Evolutionary conservation across 1,140 invertebrate species (phyloP).

Genomic region (Phenacoccus solenopsis): DNA sequence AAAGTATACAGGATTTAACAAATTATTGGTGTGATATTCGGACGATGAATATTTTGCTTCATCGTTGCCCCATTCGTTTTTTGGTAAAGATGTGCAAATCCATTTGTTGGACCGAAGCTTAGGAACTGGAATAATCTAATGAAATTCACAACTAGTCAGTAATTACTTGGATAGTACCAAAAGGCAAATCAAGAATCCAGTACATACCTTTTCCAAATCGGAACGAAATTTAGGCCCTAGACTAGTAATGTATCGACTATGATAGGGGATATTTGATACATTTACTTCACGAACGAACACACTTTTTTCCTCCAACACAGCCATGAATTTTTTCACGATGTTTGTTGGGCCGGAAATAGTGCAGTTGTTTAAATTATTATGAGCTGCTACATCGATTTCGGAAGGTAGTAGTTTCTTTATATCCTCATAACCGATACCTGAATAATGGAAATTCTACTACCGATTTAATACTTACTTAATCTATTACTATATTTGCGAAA

Average conservation of each 20-base stretch:
- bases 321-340: conserved; percentile 53
- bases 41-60: conserved; percentile 42
- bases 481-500: conserved; percentile 19
- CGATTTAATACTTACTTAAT: no score
- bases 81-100: conserved; percentile 47
- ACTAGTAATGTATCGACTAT: conserved; percentile 41
- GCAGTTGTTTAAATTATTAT: conserved; percentile 46
- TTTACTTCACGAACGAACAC: conserved; percentile 74
- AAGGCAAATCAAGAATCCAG: no score
- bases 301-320: conserved; percentile 49
- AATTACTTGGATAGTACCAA: no score
- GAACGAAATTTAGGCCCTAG: conserved; percentile 43
- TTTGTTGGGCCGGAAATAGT: conserved; percentile 73
- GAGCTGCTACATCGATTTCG: conserved; percentile 67
- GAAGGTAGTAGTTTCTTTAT: conserved; percentile 35
- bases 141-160: no score
- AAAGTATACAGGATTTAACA: conserved; percentile 45
- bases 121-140: conserved; percentile 38
- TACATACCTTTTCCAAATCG: conserved; percentile 49
- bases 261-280: conserved; percentile 71
- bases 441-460: not conserved
- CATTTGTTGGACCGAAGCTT: conserved; percentile 41
- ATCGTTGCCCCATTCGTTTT: conserved; percentile 32
- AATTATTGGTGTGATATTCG: conserved; percentile 54
- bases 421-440: not conserved